Evolutionary conservation across 1,140 invertebrate genomes (phyloP), one percentile per base, ranked within the genome.

Genomic region (Polypedilum vanderplanki): DNA sequence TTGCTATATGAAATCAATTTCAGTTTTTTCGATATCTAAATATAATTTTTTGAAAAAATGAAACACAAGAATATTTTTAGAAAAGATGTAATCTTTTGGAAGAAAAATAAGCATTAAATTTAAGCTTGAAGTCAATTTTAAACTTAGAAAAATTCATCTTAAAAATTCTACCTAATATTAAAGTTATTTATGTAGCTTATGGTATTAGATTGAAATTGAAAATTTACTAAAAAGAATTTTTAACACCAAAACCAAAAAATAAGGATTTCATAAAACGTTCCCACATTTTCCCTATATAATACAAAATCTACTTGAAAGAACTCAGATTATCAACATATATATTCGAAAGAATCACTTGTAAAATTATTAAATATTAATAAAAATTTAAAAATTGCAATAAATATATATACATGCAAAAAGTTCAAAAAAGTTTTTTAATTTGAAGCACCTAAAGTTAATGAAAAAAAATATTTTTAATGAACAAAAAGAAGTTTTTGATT

Each of bases 341-440:
- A 57, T 57, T 57, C 12, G 46, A 57, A 1, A 3, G 3, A 57
- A 57, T 57, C 46, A 57, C 46, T 57, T 57, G 46, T 57, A 57
- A 57, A 57, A 57, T 57, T 3, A 57, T 57, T 33, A 57, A 57
- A 12, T 12, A 57, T 57, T 57, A 57, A 57, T 57, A 12, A 57
- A 57, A 12, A 57, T 57, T 57, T 57, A 33, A 57, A 57, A 57
- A 57, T 12, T 57, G 46, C 46, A 57, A 57, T 3, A 57, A 57
- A 57, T 12, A 57, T 57, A 57, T 57, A 57, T 57, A n/a, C n/a
- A n/a, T 57, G 46, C 46, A 57, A 57, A n/a, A 46, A 57, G 46
- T 57, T 57, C 12, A 57, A 57, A 57, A 46, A 57, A 57, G 41
- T 46, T 10, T 46, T n/a, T n/a, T n/a, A n/a, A n/a, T n/a, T n/a